Evolutionary conservation across 37 sponge, comb jelly and placozoan genomes (phyloP).

Genomic region (Agelas oroides): DNA sequence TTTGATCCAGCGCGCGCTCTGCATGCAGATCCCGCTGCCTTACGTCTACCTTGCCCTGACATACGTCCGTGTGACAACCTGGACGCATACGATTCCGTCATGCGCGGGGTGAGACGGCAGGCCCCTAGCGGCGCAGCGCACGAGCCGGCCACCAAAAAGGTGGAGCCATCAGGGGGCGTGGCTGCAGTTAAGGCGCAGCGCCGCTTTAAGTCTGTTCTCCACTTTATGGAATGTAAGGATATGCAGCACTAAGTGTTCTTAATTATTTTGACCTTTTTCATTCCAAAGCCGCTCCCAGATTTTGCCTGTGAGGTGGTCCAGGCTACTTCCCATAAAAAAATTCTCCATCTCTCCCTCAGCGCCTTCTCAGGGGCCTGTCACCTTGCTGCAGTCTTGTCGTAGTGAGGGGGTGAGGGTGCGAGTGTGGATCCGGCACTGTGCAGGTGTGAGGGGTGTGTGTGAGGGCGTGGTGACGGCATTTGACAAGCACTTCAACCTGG

Average conservation of each 20-base stretch:
- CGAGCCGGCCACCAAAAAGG: not conserved
- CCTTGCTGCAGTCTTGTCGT: slow-evolving; percentile 40
- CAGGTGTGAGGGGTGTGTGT: slow-evolving; percentile 69
- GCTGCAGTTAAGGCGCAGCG: not conserved
- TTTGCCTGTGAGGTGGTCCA: too few species aligned
- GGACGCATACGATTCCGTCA: slow-evolving; percentile 33
- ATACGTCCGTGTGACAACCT: slow-evolving; percentile 59
- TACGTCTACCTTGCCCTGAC: slow-evolving; percentile 45
- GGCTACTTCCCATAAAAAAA: too few species aligned
- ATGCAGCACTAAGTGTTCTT: too few species aligned
- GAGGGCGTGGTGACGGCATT: slow-evolving; percentile 53
- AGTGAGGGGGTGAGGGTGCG: slow-evolving; percentile 8
- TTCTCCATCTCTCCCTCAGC: too few species aligned
- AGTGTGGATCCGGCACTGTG: slow-evolving; percentile 70
- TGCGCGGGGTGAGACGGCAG: not conserved
- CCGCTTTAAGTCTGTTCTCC: slow-evolving; percentile 29
- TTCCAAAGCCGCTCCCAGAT: too few species aligned
- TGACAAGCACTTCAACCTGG: slow-evolving; percentile 78
- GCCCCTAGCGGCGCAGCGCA: not conserved
- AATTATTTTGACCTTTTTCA: too few species aligned
- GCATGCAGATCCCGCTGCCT: not conserved
- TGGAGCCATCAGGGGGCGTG: not conserved
- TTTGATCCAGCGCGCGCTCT: slow-evolving; percentile 58
- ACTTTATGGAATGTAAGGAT: slow-evolving; percentile 50
- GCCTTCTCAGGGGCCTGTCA: slow-evolving; percentile 31